Evolutionary conservation across 2,888 invertebrate genomes (phyloP), one percentile per base, ranked within the genome.

Genomic region (Bombylius discolor): DNA sequence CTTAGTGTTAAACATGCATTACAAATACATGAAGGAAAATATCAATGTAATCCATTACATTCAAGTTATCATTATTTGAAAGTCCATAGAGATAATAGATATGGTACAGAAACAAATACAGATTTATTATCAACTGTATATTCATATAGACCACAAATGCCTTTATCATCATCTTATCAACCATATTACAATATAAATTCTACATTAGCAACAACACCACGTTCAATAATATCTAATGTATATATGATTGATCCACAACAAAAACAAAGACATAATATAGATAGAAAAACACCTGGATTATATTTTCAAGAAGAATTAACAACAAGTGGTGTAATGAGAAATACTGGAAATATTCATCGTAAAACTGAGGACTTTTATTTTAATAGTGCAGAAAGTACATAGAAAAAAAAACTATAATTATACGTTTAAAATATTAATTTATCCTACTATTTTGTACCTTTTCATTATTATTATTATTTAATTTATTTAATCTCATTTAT

Each of bases 1-100:
- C 63, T 74, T 34, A 68, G 65, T 53, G 74, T 74, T 59, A 68
- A 69, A 47, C 71, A 69, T 52, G 74, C 74, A 7, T 62, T 72
- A 4, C 68, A 69, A 63, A 70, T 67, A 52, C 74, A 74, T 61
- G 70, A 70, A 59, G 74, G 74, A 50, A 67, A 65, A 55, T 74
- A 74, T 64, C 69, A 72, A 64, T 74, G 74, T 63, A 74, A 72
- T 60, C 59, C 64, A 55, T 62, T 64, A 47, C 68, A 69, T 58
- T 62, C 62, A 58, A 70, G 68, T 56, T 68, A 67, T 46, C 69
- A 70, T 58, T 64, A 64, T 65, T 61, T 73, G 58, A 68, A 65
- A 54, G 70, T 74, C 4, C 39, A 42, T 42, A 42, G 12, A 34
- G 48, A 54, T 53, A 47, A 33, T 23, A 44, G 49, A 44, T 64